Base-by-base conservation (phyloP, 2,113 vertebrate species). In the Ptychochromis oligacanthus region DNA sequence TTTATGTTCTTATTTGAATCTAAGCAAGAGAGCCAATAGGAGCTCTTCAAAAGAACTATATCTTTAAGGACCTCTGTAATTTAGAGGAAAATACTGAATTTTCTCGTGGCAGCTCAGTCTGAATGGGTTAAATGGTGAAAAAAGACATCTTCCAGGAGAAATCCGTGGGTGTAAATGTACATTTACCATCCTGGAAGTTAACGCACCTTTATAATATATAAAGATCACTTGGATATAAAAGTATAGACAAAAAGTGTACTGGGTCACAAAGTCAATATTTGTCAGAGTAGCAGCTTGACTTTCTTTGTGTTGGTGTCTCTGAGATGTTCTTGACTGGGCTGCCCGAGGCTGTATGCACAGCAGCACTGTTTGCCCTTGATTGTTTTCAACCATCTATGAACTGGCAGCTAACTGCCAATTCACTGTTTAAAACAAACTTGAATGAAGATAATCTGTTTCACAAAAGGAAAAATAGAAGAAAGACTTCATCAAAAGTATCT, bases 211-310 rank as follows among this genome's bases (percentile, higher is more conserved):
- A 31, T 75, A 40, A 70, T 92, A 89, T 92, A 89, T 81, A 91
- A 92, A 92, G 67, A 82, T 72, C 36, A 60, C 56, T 54, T 85
- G 49, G 57, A 83, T 92, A 92, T 82, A 93, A 92, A 94, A 91
- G 74, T 8, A 24, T 78, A 77, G 89, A 88, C 67, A 89, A 91
- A 88, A 81, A 78, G 31, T 34, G 54, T 70, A 77, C 40, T 65
- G 74, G 56, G 46, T 85, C 76, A 87, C 67, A 86, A 77, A 84
- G 82, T 88, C 57, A 75, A 24, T 72, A 58, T 28, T 43, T 79
- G 70, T 83, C 85, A 61, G 34, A 81, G 43, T 64, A 88, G 88
- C 82, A 82, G 87, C 88, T 84, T 76, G 59, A 57, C 54, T 82
- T 70, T 85, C 28, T 75, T 43, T 86, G 77, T 77, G 56, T 82